Evolutionary conservation across 2,888 invertebrate species (phyloP), one percentile per base, ranked within the genome.

Genomic region (Penaeus monodon): DNA sequence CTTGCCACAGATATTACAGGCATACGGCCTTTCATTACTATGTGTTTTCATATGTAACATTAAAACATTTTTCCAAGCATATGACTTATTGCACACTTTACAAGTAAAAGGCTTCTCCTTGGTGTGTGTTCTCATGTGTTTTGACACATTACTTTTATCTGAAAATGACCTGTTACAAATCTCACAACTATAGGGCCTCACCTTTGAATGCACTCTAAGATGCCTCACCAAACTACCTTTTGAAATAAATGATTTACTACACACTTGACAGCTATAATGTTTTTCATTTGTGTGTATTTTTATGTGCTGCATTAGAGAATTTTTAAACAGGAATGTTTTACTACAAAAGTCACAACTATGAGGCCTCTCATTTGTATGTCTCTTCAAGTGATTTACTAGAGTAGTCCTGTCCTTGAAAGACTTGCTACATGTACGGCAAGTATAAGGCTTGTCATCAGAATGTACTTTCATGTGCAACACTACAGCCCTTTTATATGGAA

Each of bases 221-320:
- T 44, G 44, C 44, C 44, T 44, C 44, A 44, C 44, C 6, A 44
- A 44, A 10, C 44, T 44, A 44, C 10, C 10, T 10, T 44, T 44
- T 44, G 44, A 6, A 44, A 44, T 44, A 29, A 27, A 74, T 33
- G 24, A 14, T 38, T 29, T 74, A 20, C 74, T 38, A 74, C 74
- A 74, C 33, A 27, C 33, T 12, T 33, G 12, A 74, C 74, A 74
- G 22, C 33, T 29, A 20, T 2, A 74, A 29, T 24, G 33, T 74
- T 33, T 74, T 29, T 74, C 74, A 20, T 74, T n/a, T 24, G 33
- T 74, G 38, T 74, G 74, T 27, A 38, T 33, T 74, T 38, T 74
- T 3, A 27, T 74, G 33, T 74, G 74, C 22, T 1, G 2, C 24
- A 10, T 6, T 2, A 74, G 74, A 24, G n/a, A 7, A 6, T n/a